Conservation (phyloP, 2,888 invertebrate species). For the Andrena fulva region DNA sequence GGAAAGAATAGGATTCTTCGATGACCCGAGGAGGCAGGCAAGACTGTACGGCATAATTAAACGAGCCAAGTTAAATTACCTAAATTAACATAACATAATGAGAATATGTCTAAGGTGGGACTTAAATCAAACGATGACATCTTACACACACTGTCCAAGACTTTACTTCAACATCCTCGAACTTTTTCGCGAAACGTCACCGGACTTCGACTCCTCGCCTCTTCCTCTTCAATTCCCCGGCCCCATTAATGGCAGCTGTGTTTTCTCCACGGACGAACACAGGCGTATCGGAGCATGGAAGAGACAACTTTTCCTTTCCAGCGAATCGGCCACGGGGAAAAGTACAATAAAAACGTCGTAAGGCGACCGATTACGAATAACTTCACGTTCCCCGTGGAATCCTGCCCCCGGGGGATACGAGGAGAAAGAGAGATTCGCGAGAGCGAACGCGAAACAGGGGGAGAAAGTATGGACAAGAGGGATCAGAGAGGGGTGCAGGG, state of each 20-base stretch:
- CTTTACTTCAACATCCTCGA: too few relatives aligned
- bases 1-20: too few relatives aligned
- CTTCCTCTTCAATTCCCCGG: too few relatives aligned
- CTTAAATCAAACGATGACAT: too few relatives aligned
- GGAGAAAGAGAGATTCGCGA: constrained; percentile 28
- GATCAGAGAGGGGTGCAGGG: constrained; percentile 70
- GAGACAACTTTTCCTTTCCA: constrained; percentile 23
- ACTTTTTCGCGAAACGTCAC: too few relatives aligned
- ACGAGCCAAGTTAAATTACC: too few relatives aligned
- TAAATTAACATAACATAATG: too few relatives aligned
- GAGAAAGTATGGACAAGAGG: constrained; percentile 73
- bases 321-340: constrained; percentile 22
- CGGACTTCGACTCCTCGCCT: too few relatives aligned
- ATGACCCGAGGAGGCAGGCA: too few relatives aligned
- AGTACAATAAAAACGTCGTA: constrained; percentile 42
- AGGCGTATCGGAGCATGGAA: neutral
- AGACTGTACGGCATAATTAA: too few relatives aligned
- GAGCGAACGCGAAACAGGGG: constrained; percentile 47
- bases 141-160: too few relatives aligned
- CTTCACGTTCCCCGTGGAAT: constrained; percentile 56
- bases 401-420: constrained; percentile 61
- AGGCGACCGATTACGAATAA: constrained; percentile 48
- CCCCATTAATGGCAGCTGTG: neutral
- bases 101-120: too few relatives aligned
- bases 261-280: neutral